These are phyloP conservation scores for Xanthorhoe spadicearia DNA, from an alignment of 2,888 invertebrate genomes.

Conservation along the genomic window DNA sequence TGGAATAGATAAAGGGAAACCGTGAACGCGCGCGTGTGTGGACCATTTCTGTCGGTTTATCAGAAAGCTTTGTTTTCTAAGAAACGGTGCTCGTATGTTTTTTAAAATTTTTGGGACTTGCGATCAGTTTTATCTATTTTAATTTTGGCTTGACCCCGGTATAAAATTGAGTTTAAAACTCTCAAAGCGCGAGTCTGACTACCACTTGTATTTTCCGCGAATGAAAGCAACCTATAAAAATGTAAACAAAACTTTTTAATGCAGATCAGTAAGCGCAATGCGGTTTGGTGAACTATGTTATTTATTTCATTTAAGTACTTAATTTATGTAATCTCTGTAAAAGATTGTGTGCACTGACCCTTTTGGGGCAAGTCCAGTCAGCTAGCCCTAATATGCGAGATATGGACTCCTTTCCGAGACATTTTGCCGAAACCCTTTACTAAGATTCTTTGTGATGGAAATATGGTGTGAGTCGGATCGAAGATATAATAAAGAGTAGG, in stretches of 20 bases:
- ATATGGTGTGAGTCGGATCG: slow-evolving; percentile 3
- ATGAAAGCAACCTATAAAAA: not conserved
- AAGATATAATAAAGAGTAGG: not conserved
- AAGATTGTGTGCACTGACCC: not conserved
- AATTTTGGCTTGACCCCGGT: not conserved
- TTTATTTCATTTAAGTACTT: too few relatives aligned
- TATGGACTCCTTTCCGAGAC: slow-evolving; percentile 20
- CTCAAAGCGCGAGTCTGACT: not conserved
- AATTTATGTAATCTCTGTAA: too few relatives aligned
- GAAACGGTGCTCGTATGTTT: not conserved
- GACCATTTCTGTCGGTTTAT: not conserved
- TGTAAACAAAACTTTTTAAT: not conserved
- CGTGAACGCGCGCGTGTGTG: not conserved
- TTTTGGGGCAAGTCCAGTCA: slow-evolving; percentile 11
- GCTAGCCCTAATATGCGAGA: slow-evolving; percentile 8
- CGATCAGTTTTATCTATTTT: too few relatives aligned
- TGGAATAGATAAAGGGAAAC: not conserved
- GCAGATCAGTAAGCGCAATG: not conserved
- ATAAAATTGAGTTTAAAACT: not conserved
- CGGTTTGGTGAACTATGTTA: not conserved
- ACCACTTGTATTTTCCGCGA: not conserved
- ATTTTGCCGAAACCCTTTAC: slow-evolving; percentile 18
- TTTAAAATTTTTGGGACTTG: too few relatives aligned
- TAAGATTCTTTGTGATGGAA: slow-evolving; percentile 5
- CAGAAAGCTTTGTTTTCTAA: not conserved